Evolutionary conservation across 2,797 vertebrate species (phyloP), one percentile per base, ranked within the genome.

Genomic region (Lacerta bilineata): DNA sequence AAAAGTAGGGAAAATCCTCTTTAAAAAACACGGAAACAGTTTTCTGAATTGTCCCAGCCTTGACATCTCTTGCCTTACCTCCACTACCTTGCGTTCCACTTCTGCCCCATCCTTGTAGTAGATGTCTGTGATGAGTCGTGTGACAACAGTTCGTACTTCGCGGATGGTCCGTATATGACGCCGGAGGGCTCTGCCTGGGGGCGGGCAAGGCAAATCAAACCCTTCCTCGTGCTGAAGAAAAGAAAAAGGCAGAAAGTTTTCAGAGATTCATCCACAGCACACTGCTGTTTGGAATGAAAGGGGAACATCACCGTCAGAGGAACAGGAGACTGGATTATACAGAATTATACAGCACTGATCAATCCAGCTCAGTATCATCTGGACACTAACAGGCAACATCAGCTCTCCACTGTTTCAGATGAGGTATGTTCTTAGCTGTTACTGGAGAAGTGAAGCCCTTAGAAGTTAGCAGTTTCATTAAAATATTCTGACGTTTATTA

Each of bases 81-180:
- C 98, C 0, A 96, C 97, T 3, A 99, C 98, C 90, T 98, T 98
- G 50, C 98, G 98, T 1, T 99, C 98, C 95, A 99, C 98, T 94
- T 99, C 99, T 78, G 96, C 97, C 6, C 99, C 99, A 0, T 99
- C 98, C 90, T 98, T 93, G 17, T 99, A 99, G 94, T 98, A 99
- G 1, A 99, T 98, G 10, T 99, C 99, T 0, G 99, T 99, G 86
- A 98, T 99, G 88, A 99, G 96, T 1, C 99, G 98, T 0, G 98
- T 99, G 80, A 99, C 93, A 0, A 98, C 97, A 0, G 99, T 99
- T 71, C 98, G 98, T 66, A 99, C 98, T 93, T 99, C 99, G 50
- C 98, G 98, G 84, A 98, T 96, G 33, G 98, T 99, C 74, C 98
- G 97, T 77, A 97, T 90, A 36, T 99, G 98, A 82, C 98, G 97